A percentile compares a stretch with the other conserved stretches of the same genome.
phyloP scores from a whole-genome alignment of 2,797 vertebrate genomes.

The Taeniopygia guttata region DNA sequence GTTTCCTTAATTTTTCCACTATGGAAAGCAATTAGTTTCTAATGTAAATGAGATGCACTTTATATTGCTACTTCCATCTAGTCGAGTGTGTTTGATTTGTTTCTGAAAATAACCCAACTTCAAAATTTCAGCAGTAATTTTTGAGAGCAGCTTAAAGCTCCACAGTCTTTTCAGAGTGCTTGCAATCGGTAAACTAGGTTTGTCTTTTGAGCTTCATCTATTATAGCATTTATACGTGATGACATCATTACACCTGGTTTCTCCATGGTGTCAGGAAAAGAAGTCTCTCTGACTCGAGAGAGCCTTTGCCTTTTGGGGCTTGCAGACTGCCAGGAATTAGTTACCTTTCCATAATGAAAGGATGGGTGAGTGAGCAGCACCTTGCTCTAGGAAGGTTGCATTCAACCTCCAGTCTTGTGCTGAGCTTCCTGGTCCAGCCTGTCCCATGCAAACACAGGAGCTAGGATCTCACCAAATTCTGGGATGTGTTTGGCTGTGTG shows the following conservation, averaged over 20 bases:
- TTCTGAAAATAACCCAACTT: not conserved
- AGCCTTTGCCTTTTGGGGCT: not conserved
- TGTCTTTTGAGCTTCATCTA: not conserved
- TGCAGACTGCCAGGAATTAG: not conserved
- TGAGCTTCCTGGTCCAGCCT: not conserved
- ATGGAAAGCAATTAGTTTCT: not conserved
- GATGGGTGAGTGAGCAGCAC: not conserved
- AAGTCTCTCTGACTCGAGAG: not conserved
- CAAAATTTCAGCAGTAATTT: not conserved
- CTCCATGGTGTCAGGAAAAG: not conserved
- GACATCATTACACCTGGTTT: not conserved
- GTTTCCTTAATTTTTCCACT: not conserved
- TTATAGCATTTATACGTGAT: not conserved
- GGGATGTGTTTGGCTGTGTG: not conserved
- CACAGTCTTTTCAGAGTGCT: not conserved
- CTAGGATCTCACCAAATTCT: not conserved
- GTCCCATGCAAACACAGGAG: fast-evolving
- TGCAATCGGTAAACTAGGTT: not conserved
- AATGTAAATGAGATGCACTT: not conserved
- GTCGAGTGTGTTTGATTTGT: not conserved
- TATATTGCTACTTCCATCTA: not conserved
- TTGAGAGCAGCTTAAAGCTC: not conserved
- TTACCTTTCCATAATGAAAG: not conserved
- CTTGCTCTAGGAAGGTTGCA: not conserved
- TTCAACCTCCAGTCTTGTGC: not conserved